phyloP scores from a whole-genome alignment of 2,888 invertebrate genomes.

The Baronia brevicornis region DNA sequence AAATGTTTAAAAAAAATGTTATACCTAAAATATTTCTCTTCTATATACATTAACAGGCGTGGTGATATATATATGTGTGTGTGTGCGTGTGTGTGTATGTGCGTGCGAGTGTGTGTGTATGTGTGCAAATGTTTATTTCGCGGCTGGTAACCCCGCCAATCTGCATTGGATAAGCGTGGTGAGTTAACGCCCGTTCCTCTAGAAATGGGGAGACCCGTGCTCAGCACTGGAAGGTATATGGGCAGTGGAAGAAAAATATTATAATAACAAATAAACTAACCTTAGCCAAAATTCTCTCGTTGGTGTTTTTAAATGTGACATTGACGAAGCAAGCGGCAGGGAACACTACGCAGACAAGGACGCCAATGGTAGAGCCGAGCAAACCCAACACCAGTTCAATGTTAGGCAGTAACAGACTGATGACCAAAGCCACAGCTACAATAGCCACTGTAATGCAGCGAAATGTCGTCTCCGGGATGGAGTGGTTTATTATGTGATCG shows the following conservation, averaged over 20 bases:
- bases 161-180: no score
- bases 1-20: background rate
- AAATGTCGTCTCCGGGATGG: conserved; percentile 90
- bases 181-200: no score
- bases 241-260: no score
- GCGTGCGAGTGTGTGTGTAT: no score
- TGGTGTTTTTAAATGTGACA: conserved; percentile 88
- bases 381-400: conserved; percentile 95
- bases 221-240: no score
- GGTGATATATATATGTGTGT: no score
- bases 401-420: conserved; percentile 93
- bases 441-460: conserved; percentile 88
- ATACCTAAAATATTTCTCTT: no score
- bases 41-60: no score
- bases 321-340: conserved; percentile 93
- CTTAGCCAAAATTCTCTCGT: conserved; percentile 88
- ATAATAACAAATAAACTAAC: conserved; percentile 44
- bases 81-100: no score
- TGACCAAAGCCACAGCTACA: conserved; percentile 82
- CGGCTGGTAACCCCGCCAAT: no score
- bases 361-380: conserved; percentile 96
- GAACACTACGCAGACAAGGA: conserved; percentile 93
- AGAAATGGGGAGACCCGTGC: no score
- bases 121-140: no score
- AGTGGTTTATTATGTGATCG: conserved; percentile 76